Evolutionary conservation across 2,888 invertebrate species (phyloP), one percentile per base, ranked within the genome.

Genomic region (Aleiodes testaceus): DNA sequence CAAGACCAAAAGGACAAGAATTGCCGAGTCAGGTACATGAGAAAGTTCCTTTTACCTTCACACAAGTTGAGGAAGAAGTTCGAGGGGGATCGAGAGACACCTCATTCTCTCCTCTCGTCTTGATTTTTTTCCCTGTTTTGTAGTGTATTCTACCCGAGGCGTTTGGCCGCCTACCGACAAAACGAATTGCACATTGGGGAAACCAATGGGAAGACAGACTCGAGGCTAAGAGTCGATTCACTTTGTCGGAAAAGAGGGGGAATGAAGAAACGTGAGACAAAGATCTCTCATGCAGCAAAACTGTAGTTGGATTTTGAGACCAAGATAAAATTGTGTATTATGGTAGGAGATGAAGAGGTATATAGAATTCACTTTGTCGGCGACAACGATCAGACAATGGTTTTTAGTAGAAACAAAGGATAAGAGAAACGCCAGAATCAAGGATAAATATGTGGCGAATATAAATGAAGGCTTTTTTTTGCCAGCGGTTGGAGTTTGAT

Each of bases 161-260:
- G 50, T 61, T 50, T 69, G 47, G 50, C 49, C 69, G 47, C 61
- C 68, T 61, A 65, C 70, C 70, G 70, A 70, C 65, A 65, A 53
- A 70, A 70, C 65, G 47, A 45, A 70, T 70, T 53, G 69, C 53
- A 63, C 64, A 50, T 64, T 44, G 42, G 30, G 47, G 36, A 36
- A 44, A 36, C 47, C 69, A 42, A 53, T 47, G 44, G 55, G 53
- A 30, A 53, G 20, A 45, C 26, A 16, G 16, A 47, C 16, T 47
- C 14, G 16, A 47, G 16, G 14, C 16, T 47, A 36, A 36, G 11
- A 50, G 14, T 49, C 69, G 18, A 61, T 70, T 70, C 70, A 70
- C 70, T 70, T 70, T 70, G 70, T 65, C 70, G 70, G 52, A 52
- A 36, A 67, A 55, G 6, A 16, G 42, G 11, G 16, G 18, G 14